phyloP scores from a whole-genome alignment of 2,888 invertebrate genomes.

The Nasonovia ribisnigri region DNA sequence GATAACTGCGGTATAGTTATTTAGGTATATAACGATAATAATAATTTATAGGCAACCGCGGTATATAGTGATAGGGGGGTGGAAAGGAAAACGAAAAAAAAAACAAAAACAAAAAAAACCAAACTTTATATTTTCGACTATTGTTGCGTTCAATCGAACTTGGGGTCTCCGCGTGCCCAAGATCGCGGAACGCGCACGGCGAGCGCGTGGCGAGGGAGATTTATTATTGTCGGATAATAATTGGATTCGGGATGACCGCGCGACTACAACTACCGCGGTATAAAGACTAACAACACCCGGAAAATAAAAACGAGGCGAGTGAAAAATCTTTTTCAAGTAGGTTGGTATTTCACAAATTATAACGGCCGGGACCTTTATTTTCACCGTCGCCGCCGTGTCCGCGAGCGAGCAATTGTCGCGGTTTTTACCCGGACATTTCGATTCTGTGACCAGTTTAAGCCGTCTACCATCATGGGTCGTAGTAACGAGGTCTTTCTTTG shows the following conservation, averaged over 20 bases:
- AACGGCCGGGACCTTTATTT: neutral
- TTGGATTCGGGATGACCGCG: slow-evolving; percentile 17
- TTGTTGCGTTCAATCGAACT: neutral
- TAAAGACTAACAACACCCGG: neutral
- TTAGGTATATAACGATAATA: neutral
- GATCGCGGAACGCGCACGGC: neutral
- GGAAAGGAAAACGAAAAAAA: neutral
- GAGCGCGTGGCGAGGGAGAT: neutral
- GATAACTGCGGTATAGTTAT: neutral
- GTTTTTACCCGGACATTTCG: neutral
- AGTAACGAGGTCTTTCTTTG: no score
- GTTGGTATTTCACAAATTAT: neutral
- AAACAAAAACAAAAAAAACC: neutral
- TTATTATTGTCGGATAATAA: neutral
- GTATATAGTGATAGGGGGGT: neutral
- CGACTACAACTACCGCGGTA: neutral
- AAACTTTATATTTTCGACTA: neutral
- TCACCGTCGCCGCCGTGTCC: neutral
- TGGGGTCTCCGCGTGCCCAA: neutral
- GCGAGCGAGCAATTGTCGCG: neutral
- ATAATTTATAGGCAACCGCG: neutral
- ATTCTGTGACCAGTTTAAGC: neutral
- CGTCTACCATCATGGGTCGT: neutral
- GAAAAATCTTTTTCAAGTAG: neutral
- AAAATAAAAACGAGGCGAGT: neutral